phyloP scores from a whole-genome alignment of 1,140 invertebrate species.

The Zaprionus nigranus region DNA sequence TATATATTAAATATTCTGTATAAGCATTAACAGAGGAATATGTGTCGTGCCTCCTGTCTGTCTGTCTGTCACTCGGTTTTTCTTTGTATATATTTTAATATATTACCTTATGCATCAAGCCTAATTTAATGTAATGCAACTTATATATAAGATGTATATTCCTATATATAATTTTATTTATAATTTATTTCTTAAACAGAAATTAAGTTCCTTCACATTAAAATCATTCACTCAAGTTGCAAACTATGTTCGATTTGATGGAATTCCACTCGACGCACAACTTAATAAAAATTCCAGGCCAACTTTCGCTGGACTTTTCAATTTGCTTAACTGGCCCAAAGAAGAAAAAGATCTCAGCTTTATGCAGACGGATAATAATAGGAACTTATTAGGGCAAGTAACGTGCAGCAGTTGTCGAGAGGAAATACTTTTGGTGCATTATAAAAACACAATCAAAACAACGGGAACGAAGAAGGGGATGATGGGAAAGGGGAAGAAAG shows the following conservation, averaged over 20 bases:
- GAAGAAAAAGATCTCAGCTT: neutral
- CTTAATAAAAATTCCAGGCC: constrained; percentile 11
- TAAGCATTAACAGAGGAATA: too few relatives aligned
- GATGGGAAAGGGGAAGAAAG: neutral
- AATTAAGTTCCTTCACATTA: neutral
- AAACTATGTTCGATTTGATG: constrained; percentile 1
- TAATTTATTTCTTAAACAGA: neutral
- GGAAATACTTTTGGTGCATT: constrained; percentile 28
- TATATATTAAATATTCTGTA: too few relatives aligned
- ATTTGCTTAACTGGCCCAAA: neutral
- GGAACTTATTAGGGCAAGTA: constrained; percentile 12
- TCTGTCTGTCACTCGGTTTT: too few relatives aligned
- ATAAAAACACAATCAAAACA: constrained; percentile 32
- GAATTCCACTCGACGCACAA: neutral
- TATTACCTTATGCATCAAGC: too few relatives aligned
- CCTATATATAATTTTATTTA: neutral
- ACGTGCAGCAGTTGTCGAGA: constrained; percentile 21
- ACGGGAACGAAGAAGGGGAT: neutral
- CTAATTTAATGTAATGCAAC: too few relatives aligned
- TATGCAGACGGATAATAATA: neutral
- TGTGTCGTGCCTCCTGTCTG: too few relatives aligned
- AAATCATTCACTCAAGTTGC: neutral
- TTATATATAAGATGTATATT: neutral
- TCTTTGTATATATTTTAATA: too few relatives aligned
- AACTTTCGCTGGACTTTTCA: constrained; percentile 21